phyloP scores from a whole-genome alignment of 2,888 invertebrate genomes.

The Pachydiplax longipennis region DNA sequence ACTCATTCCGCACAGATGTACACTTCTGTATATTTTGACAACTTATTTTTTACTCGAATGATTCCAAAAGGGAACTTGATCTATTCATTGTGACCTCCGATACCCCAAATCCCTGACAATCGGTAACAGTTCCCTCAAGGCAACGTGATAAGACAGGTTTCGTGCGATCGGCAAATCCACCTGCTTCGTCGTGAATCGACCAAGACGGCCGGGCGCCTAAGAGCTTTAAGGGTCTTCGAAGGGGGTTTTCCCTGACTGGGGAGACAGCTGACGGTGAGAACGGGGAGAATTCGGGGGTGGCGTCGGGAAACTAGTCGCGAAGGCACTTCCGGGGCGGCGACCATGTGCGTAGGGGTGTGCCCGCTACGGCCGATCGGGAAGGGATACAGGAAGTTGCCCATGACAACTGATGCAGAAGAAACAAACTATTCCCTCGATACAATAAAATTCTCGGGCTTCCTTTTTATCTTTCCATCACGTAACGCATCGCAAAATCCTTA shows the following conservation, averaged over 20 bases:
- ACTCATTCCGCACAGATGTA: too few species aligned
- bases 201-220: background rate
- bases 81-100: too few species aligned
- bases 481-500: too few species aligned
- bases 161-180: background rate
- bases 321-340: constrained; percentile 32
- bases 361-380: background rate
- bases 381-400: background rate
- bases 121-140: too few species aligned
- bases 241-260: background rate
- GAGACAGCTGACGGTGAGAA: constrained; percentile 2
- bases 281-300: background rate
- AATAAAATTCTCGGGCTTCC: background rate
- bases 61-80: too few species aligned
- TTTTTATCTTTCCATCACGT: too few species aligned
- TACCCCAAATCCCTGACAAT: too few species aligned
- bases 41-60: too few species aligned
- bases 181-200: background rate
- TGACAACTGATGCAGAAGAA: background rate
- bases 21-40: too few species aligned
- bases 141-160: background rate
- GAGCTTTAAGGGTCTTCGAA: background rate
- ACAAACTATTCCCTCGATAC: background rate
- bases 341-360: constrained; percentile 32
- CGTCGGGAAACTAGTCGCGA: background rate